These are phyloP conservation scores for Frankliniella fusca DNA, from an alignment of 2,888 invertebrate genomes.

Conservation along the genomic window DNA sequence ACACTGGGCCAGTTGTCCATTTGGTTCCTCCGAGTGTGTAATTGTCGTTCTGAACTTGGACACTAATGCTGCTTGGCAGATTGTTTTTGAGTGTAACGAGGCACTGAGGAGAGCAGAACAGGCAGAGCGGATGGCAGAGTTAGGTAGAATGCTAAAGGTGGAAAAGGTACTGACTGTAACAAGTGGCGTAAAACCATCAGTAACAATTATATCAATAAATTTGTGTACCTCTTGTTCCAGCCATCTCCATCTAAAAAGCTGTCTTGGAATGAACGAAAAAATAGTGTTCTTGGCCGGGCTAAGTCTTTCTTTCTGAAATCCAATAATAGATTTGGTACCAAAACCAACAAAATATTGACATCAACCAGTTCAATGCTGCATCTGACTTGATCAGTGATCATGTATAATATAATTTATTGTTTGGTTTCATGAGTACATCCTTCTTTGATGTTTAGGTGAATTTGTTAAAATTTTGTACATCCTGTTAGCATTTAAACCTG, in stretches of 20 bases:
- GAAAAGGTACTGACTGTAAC: not conserved
- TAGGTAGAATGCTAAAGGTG: not conserved
- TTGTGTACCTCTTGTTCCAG: not conserved
- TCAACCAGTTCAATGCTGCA: conserved; percentile 4
- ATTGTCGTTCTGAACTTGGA: too few relatives aligned
- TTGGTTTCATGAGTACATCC: too few relatives aligned
- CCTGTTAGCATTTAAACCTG: not conserved
- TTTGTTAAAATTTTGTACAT: not conserved
- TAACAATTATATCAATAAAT: too few relatives aligned
- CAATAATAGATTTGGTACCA: not conserved
- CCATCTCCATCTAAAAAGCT: not conserved
- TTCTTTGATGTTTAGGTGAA: not conserved
- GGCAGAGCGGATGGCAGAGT: not conserved
- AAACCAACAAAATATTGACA: not conserved
- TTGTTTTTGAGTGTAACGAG: conserved; percentile 25
- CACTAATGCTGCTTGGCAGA: not conserved
- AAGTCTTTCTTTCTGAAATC: conserved; percentile 6
- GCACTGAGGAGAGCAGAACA: conserved; percentile 27
- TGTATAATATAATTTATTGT: not conserved
- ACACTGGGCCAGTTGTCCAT: too few relatives aligned
- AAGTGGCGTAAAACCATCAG: too few relatives aligned
- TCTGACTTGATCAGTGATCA: not conserved
- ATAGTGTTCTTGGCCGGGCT: not conserved
- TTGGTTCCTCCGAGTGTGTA: too few relatives aligned
- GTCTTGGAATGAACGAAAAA: conserved; percentile 1